Conservation (phyloP, 2,797 vertebrate genomes). For the Crypturellus tataupa region DNA sequence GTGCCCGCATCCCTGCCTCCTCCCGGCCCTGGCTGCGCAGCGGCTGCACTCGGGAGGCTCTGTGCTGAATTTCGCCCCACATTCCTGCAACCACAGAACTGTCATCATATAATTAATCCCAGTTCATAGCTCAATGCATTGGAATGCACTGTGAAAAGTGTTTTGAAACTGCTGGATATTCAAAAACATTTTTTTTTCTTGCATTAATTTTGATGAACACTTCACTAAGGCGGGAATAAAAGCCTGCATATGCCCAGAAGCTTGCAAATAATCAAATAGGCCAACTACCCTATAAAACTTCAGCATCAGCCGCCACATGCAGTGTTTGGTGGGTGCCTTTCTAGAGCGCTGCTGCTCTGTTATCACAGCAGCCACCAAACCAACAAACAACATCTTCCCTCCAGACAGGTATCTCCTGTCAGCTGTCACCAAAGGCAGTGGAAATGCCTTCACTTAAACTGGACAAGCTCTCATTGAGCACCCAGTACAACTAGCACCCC, state of each 20-base stretch:
- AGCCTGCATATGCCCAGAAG: neutral
- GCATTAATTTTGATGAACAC: neutral
- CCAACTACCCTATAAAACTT: neutral
- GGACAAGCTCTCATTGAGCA: neutral
- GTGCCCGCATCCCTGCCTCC: fast-evolving
- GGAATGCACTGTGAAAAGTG: slow-evolving; percentile 33
- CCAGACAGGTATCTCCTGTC: slow-evolving; percentile 48
- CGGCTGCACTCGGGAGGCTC: neutral
- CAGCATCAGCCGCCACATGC: neutral
- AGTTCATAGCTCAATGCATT: slow-evolving; percentile 31
- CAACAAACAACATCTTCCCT: slow-evolving; percentile 62
- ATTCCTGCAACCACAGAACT: slow-evolving; percentile 19
- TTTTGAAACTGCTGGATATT: slow-evolving; percentile 8
- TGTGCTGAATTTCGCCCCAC: neutral
- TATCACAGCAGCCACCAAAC: slow-evolving; percentile 56
- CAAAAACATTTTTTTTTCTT: neutral
- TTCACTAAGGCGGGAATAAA: neutral
- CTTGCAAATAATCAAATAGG: neutral
- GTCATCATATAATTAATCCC: slow-evolving; percentile 16
- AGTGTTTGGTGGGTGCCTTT: slow-evolving; percentile 60
- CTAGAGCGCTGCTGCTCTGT: slow-evolving; percentile 39
- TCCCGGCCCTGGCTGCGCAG: fast-evolving
- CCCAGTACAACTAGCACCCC: neutral
- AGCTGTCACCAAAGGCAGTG: slow-evolving; percentile 39
- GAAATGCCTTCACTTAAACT: slow-evolving; percentile 38